Evolutionary conservation across 2,113 vertebrate species (phyloP), one percentile per base, ranked within the genome.

Genomic region (Thermophis baileyi): DNA sequence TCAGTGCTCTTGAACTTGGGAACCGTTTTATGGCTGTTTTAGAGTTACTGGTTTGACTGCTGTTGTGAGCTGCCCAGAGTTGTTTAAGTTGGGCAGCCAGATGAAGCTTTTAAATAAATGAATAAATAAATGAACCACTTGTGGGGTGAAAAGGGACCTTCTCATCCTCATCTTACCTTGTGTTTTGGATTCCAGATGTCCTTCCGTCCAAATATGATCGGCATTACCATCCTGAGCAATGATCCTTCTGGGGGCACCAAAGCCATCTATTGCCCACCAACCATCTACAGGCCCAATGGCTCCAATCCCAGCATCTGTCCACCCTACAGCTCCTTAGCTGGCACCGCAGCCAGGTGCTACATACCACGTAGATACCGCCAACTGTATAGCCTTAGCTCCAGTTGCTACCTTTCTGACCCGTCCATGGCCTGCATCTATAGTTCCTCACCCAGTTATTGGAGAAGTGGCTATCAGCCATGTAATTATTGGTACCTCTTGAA

Each of bases 161-260:
- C 69, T 27, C 50, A 10, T 30, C 63, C 47, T n/a, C 46, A 18
- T 22, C 16, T 55, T 24, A 27, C n/a, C 18, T 89, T 1, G 22
- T 49, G 6, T 85, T n/a, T 89, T 92, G 20, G 22, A 35, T 92
- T 92, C 14, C 88, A 92, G 92, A 30, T 35, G 44, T 7, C 3
- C 50, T 6, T 85, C 44, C 40, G 1, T 47, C 44, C 51, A 35
- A 57, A 81, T 30, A 92, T 92, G 92, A 55, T 27, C 4, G 44
- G 55, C 85, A 35, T 87, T 47, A 40, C 3, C 24, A 22, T 92
- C 9, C 12, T 87, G 5, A 50, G 20, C 35, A 6, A 2, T 12
- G 47, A 49, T 9, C 85, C 46, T 8, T 24, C 85, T 35, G 5
- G 18, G 9, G 55, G 50, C 10, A 11, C 54, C 4, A 30, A 55